Percentiles rank a stretch among this genome's conserved stretches.
Conservation (phyloP, 2,888 invertebrate species). For the Rhodophaea formosa region DNA sequence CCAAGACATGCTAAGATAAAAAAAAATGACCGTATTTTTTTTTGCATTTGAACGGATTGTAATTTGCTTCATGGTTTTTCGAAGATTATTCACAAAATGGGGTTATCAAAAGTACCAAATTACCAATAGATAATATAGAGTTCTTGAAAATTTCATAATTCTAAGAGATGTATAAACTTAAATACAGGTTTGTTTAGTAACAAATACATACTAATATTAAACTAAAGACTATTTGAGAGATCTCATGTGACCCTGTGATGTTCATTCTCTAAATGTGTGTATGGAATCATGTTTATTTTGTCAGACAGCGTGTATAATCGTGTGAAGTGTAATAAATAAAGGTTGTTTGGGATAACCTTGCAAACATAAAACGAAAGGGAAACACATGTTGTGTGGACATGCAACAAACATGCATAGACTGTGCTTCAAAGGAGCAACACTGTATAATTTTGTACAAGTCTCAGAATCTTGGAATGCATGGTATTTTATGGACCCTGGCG, state of each 20-base stretch:
- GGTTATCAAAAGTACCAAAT: background rate
- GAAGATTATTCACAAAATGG: background rate
- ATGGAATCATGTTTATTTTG: background rate
- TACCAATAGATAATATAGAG: background rate
- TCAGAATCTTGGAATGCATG: background rate
- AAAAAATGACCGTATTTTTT: too few relatives aligned
- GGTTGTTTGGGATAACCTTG: background rate
- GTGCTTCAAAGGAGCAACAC: background rate
- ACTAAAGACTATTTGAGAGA: background rate
- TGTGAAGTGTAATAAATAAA: background rate
- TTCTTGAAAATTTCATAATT: background rate
- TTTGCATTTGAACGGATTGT: background rate
- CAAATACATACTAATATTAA: background rate
- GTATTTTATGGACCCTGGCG: slow-evolving; percentile 4
- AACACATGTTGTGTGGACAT: slow-evolving; percentile 5
- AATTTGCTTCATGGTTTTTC: background rate
- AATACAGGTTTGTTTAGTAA: background rate
- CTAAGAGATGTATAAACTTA: background rate
- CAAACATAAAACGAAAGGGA: slow-evolving; percentile 1
- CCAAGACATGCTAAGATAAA: too few relatives aligned
- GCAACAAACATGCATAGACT: slow-evolving; percentile 15
- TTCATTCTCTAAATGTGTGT: slow-evolving; percentile 8
- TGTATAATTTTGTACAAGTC: background rate
- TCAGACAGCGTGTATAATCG: background rate
- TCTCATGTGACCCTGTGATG: background rate